Percentiles rank a stretch among this genome's conserved stretches.
These are phyloP conservation scores for Axis porcinus DNA, from an alignment of 2,113 vertebrate species.

Conservation along the genomic window DNA sequence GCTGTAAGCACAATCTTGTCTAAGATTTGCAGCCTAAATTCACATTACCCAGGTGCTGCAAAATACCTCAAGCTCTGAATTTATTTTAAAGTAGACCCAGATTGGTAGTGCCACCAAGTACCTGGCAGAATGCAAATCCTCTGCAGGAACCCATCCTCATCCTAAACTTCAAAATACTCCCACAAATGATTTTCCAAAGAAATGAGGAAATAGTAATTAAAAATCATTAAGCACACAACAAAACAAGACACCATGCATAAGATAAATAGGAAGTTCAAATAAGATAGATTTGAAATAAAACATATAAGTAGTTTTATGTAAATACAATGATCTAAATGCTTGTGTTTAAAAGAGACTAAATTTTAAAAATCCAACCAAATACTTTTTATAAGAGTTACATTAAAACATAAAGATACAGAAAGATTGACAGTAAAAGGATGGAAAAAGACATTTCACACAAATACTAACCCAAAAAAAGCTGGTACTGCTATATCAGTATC, in stretches of 20 bases:
- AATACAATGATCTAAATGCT: slow-evolving; percentile 5
- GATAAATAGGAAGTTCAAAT: slow-evolving; percentile 12
- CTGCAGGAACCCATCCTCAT: neutral
- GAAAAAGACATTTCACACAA: slow-evolving; percentile 8
- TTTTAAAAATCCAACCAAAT: neutral
- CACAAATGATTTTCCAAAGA: slow-evolving; percentile 4
- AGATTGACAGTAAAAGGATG: slow-evolving; percentile 12
- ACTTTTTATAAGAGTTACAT: neutral
- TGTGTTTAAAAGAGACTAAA: slow-evolving; percentile 14
- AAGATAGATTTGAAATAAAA: neutral
- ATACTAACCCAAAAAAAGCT: slow-evolving; percentile 18
- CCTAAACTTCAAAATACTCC: neutral
- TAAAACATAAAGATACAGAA: slow-evolving; percentile 8
- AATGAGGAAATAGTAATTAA: slow-evolving; percentile 3
- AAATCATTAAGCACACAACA: neutral
- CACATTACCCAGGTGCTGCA: neutral
- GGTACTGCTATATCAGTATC: neutral
- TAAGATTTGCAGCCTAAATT: neutral
- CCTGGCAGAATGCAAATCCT: slow-evolving; percentile 3
- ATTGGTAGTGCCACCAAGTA: neutral
- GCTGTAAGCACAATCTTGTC: slow-evolving; percentile 1
- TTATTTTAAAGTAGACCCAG: neutral
- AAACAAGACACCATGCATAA: neutral
- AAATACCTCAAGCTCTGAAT: neutral
- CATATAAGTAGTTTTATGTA: slow-evolving; percentile 4